Evolutionary conservation across 1,140 invertebrate species (phyloP).

Genomic region (Hesperophylax magnus): DNA sequence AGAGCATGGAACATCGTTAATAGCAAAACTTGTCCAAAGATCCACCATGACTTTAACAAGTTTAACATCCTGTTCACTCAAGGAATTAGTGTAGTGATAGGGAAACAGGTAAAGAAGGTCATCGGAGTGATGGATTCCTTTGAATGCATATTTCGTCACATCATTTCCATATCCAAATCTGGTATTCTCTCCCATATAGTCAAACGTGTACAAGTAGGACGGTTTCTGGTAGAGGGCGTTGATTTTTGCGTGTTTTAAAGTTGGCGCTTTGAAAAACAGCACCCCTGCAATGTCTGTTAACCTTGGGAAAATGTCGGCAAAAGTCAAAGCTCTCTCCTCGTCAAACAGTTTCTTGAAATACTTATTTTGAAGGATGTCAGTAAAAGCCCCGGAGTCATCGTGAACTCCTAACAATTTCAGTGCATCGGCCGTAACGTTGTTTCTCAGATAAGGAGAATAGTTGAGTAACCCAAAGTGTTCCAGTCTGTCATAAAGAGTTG

Average conservation of each 20-base stretch:
- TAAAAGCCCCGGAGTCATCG: conserved; percentile 11
- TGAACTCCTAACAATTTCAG: conserved; percentile 6
- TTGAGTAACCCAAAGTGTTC: conserved; percentile 4
- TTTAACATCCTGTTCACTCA: conserved; percentile 59
- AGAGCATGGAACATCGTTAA: conserved; percentile 57
- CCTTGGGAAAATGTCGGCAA: conserved; percentile 27
- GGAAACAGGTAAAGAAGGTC: conserved; percentile 65
- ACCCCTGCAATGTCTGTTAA: conserved; percentile 26
- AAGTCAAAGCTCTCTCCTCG: conserved; percentile 17
- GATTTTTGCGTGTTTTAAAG: conserved; percentile 35
- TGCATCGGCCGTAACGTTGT: background rate
- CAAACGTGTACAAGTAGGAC: conserved; percentile 44
- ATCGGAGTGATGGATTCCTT: conserved; percentile 65
- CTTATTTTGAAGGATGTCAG: conserved; percentile 40
- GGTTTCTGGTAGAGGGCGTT: background rate
- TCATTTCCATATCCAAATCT: conserved; percentile 63
- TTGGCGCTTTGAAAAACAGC: conserved; percentile 41
- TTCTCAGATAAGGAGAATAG: conserved; percentile 28
- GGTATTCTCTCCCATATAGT: conserved; percentile 48
- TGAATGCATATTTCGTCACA: conserved; percentile 63
- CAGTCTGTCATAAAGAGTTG: conserved; percentile 42
- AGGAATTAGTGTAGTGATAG: conserved; percentile 48
- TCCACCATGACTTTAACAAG: conserved; percentile 64
- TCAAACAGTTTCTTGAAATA: conserved; percentile 47
- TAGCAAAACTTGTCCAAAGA: conserved; percentile 64